phyloP scores from a whole-genome alignment of 92 coral and sea anemone species.

The Anthopleura xanthogrammica region DNA sequence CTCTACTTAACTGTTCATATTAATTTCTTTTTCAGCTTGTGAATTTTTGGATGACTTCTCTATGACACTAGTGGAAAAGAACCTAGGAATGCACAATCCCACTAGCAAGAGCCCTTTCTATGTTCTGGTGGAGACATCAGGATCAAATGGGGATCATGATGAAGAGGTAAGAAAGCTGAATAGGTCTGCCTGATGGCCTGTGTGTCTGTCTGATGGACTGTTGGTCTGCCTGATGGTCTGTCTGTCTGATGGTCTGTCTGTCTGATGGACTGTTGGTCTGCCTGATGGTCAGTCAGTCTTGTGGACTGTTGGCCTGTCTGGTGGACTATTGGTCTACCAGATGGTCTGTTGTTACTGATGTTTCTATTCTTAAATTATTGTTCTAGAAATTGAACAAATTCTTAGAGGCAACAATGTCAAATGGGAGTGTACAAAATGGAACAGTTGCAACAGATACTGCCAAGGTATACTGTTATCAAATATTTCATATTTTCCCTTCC shows the following conservation, averaged over 20 bases:
- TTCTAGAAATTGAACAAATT: slow-evolving; percentile 61
- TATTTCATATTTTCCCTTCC: not conserved
- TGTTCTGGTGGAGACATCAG: slow-evolving; percentile 85
- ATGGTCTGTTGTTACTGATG: not conserved
- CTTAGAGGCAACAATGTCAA: slow-evolving; percentile 72
- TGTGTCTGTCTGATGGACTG: not conserved
- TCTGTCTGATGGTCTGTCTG: not conserved
- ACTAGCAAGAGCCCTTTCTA: slow-evolving; percentile 75
- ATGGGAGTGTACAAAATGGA: slow-evolving; percentile 75
- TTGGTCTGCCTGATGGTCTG: no score
- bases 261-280: not conserved
- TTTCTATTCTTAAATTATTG: not conserved
- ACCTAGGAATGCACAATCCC: slow-evolving; percentile 74
- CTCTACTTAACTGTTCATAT: not conserved
- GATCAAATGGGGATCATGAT: slow-evolving; percentile 81
- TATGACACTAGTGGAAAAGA: slow-evolving; percentile 61
- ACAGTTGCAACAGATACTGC: slow-evolving; percentile 83
- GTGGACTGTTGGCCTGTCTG: not conserved
- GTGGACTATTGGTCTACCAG: not conserved
- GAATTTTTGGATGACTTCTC: slow-evolving; percentile 75
- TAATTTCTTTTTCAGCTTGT: slow-evolving; percentile 54
- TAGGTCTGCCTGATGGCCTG: not conserved
- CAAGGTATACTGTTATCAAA: slow-evolving; percentile 47
- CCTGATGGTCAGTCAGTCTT: not conserved
- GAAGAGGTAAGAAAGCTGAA: slow-evolving; percentile 64